Evolutionary conservation across 1,140 invertebrate genomes (phyloP).

Genomic region (Ostrea denselamellosa): DNA sequence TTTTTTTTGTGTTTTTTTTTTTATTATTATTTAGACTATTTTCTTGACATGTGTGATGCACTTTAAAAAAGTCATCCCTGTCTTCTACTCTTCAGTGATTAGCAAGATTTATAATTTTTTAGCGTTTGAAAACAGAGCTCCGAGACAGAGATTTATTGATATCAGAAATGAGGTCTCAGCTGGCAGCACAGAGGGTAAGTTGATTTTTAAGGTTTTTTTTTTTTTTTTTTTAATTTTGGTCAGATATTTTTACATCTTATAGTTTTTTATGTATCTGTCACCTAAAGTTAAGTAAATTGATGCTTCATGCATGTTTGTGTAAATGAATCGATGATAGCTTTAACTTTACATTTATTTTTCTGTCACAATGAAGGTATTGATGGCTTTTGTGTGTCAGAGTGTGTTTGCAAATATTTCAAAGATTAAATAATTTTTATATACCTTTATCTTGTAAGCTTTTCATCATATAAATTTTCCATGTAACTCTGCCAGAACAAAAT

Average conservation of each 20-base stretch:
- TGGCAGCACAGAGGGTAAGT: conserved; percentile 69
- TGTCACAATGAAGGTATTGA: not conserved
- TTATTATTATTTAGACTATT: not conserved
- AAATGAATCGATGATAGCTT: not conserved
- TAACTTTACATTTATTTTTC: not conserved
- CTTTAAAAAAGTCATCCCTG: too few species aligned
- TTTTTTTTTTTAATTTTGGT: not conserved
- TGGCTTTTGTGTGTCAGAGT: not conserved
- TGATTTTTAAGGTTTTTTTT: not conserved
- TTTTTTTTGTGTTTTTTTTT: not conserved
- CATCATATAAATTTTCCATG: not conserved
- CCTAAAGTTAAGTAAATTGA: not conserved
- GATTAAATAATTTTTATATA: not conserved
- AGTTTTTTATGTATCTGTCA: not conserved
- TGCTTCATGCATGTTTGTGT: not conserved
- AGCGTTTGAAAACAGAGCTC: conserved; percentile 69
- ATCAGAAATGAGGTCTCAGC: conserved; percentile 70
- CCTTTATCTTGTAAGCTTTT: not conserved
- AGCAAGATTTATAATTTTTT: conserved; percentile 43
- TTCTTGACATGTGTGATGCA: too few species aligned
- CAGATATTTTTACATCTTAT: not conserved
- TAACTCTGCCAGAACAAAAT: not conserved
- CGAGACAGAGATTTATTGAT: conserved; percentile 69
- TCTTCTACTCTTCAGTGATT: not conserved
- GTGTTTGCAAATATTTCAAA: not conserved